A percentile compares a stretch with the other conserved stretches of the same genome.
These are phyloP conservation scores for Steinernema hermaphroditum DNA, from an alignment of 2,888 invertebrate genomes.

Conservation along the genomic window DNA sequence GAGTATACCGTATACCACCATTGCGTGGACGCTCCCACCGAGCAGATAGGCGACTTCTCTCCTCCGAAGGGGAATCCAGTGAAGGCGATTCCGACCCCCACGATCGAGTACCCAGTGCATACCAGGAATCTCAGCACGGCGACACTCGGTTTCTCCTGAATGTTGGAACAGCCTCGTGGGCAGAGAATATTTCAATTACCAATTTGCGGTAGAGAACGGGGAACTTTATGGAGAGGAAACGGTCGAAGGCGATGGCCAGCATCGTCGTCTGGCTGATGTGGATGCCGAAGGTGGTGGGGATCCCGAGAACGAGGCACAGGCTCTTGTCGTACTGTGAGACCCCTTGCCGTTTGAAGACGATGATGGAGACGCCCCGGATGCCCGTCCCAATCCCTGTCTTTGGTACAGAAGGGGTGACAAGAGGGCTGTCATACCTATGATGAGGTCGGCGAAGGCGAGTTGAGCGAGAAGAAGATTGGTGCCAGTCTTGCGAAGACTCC, in stretches of 20 bases:
- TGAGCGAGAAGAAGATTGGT: constrained; percentile 8
- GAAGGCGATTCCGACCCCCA: neutral
- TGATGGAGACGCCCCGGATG: neutral
- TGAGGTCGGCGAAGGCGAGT: constrained; percentile 2
- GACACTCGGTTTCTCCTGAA: no score
- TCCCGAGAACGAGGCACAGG: neutral
- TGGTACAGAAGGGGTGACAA: neutral
- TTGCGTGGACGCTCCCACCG: no score
- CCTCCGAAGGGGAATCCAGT: no score
- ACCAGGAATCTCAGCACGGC: no score
- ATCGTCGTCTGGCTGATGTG: constrained; percentile 14
- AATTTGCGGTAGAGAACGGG: neutral
- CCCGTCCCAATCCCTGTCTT: neutral
- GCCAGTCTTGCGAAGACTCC: neutral
- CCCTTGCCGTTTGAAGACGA: neutral
- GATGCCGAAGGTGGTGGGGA: neutral
- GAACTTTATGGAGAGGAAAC: constrained; percentile 17
- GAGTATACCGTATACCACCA: no score
- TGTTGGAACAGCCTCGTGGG: no score
- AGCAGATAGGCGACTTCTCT: no score
- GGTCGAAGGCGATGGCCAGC: constrained; percentile 10
- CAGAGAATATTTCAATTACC: neutral
- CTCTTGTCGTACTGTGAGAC: neutral
- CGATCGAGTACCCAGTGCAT: neutral
- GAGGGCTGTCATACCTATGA: neutral